phyloP scores from a whole-genome alignment of 2,888 invertebrate species.

The Drosophila helvetica region DNA sequence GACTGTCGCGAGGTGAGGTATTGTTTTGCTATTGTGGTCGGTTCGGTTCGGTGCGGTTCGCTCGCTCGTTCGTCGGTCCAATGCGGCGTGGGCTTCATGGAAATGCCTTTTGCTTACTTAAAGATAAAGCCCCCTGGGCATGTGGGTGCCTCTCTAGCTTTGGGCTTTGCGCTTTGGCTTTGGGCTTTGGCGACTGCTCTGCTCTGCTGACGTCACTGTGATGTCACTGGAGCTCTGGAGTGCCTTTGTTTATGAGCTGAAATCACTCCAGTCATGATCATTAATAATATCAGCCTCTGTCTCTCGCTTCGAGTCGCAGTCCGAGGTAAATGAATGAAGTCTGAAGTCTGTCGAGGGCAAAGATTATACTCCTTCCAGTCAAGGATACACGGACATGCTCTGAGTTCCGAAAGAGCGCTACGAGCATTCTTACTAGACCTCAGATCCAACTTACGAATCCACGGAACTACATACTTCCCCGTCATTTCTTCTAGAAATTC shows the following conservation, averaged over 20 bases:
- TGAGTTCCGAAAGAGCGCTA: background rate
- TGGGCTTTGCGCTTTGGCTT: background rate
- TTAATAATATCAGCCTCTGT: slow-evolving; percentile 57
- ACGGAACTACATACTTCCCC: background rate
- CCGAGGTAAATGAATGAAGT: background rate
- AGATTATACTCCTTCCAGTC: background rate
- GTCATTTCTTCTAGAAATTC: background rate
- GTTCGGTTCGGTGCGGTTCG: too few relatives aligned
- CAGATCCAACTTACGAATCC: background rate
- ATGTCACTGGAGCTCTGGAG: slow-evolving; percentile 56
- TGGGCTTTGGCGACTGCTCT: slow-evolving; percentile 20
- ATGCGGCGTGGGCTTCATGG: slow-evolving; percentile 56
- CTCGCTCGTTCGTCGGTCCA: slow-evolving; percentile 15
- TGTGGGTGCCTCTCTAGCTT: slow-evolving; percentile 1
- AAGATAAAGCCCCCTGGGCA: slow-evolving; percentile 46
- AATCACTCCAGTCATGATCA: slow-evolving; percentile 44
- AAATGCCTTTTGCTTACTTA: slow-evolving; percentile 54
- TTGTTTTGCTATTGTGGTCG: slow-evolving; percentile 34
- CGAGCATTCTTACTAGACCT: background rate
- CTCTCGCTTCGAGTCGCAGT: background rate
- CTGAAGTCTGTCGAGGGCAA: background rate
- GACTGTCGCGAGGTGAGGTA: slow-evolving; percentile 8
- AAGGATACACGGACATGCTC: background rate
- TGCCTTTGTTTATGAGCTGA: slow-evolving; percentile 45
- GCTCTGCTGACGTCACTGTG: slow-evolving; percentile 41